Conservation (phyloP, 1,140 invertebrate species). For the Leptinotarsa texana region DNA sequence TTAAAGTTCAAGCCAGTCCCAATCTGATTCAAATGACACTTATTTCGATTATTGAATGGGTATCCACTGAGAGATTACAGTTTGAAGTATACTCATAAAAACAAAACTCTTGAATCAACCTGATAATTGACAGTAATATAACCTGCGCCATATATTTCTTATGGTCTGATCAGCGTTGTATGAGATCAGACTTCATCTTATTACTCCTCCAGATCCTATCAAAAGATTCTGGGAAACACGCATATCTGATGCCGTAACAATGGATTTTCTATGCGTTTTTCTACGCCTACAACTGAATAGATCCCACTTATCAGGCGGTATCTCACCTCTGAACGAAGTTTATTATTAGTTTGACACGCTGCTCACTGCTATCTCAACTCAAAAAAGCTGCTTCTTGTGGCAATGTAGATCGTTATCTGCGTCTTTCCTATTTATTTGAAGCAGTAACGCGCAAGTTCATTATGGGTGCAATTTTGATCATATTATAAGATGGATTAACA, state of each 20-base stretch:
- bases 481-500: background rate
- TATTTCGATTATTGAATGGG: too few species aligned
- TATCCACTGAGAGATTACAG: too few species aligned
- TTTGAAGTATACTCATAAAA: too few species aligned
- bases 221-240: background rate
- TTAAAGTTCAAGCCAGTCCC: too few species aligned
- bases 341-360: slow-evolving; percentile 18
- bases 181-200: background rate
- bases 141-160: too few species aligned
- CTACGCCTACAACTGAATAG: slow-evolving; percentile 5
- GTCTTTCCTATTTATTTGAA: slow-evolving; percentile 7
- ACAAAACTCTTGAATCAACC: too few species aligned
- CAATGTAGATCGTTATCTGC: slow-evolving; percentile 2
- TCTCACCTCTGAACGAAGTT: slow-evolving; percentile 11
- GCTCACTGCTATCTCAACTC: background rate
- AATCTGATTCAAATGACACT: too few species aligned
- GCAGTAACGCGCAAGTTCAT: slow-evolving; percentile 9
- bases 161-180: too few species aligned
- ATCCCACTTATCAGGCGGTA: background rate
- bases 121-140: too few species aligned
- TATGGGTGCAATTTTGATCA: slow-evolving; percentile 11
- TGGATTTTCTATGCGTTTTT: slow-evolving; percentile 6
- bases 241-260: slow-evolving; percentile 1
- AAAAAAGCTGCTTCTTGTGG: background rate
- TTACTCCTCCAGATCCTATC: background rate